phyloP scores from a whole-genome alignment of 2,888 invertebrate species.

The Trissolcus japonicus region DNA sequence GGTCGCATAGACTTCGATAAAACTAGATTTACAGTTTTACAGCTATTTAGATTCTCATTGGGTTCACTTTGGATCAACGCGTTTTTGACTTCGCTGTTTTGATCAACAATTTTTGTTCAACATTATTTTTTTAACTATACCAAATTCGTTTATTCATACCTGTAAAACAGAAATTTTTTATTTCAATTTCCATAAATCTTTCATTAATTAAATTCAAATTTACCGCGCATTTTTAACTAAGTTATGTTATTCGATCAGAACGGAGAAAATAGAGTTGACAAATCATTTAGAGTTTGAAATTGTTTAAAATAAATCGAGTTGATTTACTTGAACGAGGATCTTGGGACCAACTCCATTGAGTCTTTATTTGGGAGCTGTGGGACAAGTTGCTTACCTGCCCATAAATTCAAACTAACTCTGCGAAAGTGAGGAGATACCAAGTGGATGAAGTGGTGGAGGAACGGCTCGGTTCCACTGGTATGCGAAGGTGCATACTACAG shows the following conservation, averaged over 20 bases:
- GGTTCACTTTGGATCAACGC: conserved; percentile 23
- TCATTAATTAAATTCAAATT: too few species aligned
- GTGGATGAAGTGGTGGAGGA: conserved; percentile 40
- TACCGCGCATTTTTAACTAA: too few species aligned
- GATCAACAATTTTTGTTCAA: too few species aligned
- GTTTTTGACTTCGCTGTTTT: conserved; percentile 15
- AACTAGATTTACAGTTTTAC: conserved; percentile 49
- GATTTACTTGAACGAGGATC: conserved; percentile 6
- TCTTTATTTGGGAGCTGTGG: conserved; percentile 34
- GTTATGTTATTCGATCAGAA: too few species aligned
- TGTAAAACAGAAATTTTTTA: too few species aligned
- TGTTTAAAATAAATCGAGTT: not conserved
- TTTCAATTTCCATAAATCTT: too few species aligned
- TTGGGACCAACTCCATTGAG: not conserved
- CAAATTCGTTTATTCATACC: too few species aligned
- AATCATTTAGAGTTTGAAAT: too few species aligned
- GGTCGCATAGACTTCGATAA: conserved; percentile 46
- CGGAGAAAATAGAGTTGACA: too few species aligned
- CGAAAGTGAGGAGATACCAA: conserved; percentile 53
- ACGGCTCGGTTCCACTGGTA: conserved; percentile 11
- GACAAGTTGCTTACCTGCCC: conserved; percentile 54
- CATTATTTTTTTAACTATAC: too few species aligned
- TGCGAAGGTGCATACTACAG: conserved; percentile 37
- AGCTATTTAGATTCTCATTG: conserved; percentile 56
- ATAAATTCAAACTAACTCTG: conserved; percentile 66